phyloP scores from a whole-genome alignment of 2,113 vertebrate species.

The Sebastes fasciatus region DNA sequence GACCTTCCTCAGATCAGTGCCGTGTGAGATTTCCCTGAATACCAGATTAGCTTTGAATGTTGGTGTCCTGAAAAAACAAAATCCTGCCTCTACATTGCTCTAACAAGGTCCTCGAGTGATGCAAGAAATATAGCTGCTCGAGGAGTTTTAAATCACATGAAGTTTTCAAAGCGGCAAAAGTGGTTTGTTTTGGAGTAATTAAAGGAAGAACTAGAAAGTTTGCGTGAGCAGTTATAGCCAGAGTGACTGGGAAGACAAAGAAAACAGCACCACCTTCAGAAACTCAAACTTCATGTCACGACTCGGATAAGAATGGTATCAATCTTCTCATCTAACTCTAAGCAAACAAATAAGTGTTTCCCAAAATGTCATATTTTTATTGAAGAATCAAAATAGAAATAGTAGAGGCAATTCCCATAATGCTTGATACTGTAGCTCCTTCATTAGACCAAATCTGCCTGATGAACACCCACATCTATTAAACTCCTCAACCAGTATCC shows the following conservation, averaged over 20 bases:
- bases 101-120: constrained; percentile 19
- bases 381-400: too few relatives aligned
- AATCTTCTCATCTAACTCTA: too few relatives aligned
- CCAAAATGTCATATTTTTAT: too few relatives aligned
- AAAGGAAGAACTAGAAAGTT: background rate
- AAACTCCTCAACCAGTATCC: too few relatives aligned
- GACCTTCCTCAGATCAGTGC: constrained; percentile 32
- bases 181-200: constrained; percentile 4
- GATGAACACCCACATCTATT: too few relatives aligned
- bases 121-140: background rate
- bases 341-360: too few relatives aligned
- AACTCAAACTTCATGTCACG: background rate
- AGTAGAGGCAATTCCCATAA: too few relatives aligned
- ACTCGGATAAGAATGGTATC: background rate
- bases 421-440: too few relatives aligned
- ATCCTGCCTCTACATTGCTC: constrained; percentile 1
- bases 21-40: constrained; percentile 31
- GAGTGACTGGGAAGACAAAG: background rate
- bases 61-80: constrained; percentile 11
- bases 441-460: too few relatives aligned
- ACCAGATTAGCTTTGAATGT: constrained; percentile 40
- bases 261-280: background rate
- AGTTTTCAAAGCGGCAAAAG: background rate
- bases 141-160: background rate
- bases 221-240: background rate